phyloP scores from a whole-genome alignment of 2,797 vertebrate genomes.

The Ptychadena robeensis region DNA sequence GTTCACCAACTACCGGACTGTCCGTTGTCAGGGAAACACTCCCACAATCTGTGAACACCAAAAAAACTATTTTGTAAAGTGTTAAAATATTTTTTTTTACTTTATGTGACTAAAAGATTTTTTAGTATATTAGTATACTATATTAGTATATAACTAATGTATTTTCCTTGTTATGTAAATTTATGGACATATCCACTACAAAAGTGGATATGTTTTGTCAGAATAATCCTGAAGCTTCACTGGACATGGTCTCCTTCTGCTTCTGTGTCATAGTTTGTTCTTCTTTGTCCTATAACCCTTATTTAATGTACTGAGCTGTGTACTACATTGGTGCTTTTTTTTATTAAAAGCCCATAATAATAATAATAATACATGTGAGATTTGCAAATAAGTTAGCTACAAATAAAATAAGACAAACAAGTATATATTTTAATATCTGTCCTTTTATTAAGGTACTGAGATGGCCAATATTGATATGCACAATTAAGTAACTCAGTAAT shows the following conservation, averaged over 20 bases:
- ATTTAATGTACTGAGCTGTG: too few relatives aligned
- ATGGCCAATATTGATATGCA: not conserved
- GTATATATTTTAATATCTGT: not conserved
- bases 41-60: conserved; percentile 24
- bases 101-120: conserved; percentile 16
- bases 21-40: conserved; percentile 55
- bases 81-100: too few relatives aligned
- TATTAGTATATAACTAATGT: conserved; percentile 1
- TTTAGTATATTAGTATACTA: too few relatives aligned
- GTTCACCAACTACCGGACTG: conserved; percentile 34
- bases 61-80: conserved; percentile 25
- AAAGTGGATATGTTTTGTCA: not conserved
- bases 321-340: too few relatives aligned
- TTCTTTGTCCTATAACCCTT: too few relatives aligned
- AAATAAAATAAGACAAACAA: not conserved
- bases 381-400: not conserved
- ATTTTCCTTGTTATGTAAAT: conserved; percentile 10
- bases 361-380: too few relatives aligned
- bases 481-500: too few relatives aligned
- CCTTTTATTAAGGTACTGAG: not conserved
- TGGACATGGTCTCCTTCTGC: too few relatives aligned
- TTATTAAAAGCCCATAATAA: too few relatives aligned
- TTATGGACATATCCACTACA: not conserved
- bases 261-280: too few relatives aligned
- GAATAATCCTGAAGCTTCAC: too few relatives aligned